phyloP scores from a whole-genome alignment of 2,888 invertebrate genomes.

The Lasiommata megera region DNA sequence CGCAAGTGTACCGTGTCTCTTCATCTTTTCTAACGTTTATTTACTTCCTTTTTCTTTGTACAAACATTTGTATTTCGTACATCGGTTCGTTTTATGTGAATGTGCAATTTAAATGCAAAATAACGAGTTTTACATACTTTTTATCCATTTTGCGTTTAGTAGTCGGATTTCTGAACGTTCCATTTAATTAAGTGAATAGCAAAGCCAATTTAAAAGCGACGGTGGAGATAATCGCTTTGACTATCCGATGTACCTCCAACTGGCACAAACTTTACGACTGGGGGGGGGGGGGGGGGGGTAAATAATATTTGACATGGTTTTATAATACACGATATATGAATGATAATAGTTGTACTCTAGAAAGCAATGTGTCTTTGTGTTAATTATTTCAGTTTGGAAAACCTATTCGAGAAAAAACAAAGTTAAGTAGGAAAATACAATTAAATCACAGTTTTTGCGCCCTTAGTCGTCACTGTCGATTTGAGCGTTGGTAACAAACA shows the following conservation, averaged over 20 bases:
- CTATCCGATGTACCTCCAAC: background rate
- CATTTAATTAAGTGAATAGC: slow-evolving; percentile 4
- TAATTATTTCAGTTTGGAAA: no score
- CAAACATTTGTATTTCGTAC: slow-evolving; percentile 5
- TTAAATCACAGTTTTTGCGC: no score
- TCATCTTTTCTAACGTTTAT: background rate
- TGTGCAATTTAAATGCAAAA: slow-evolving; percentile 9
- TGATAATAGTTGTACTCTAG: no score
- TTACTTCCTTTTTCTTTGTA: slow-evolving; percentile 10
- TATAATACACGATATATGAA: no score
- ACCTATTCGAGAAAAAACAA: no score
- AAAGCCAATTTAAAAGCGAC: background rate
- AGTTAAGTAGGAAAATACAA: no score
- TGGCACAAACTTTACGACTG: background rate
- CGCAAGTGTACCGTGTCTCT: background rate
- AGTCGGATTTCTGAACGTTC: slow-evolving; percentile 1
- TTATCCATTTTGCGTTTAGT: slow-evolving; percentile 2
- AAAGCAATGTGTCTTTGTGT: no score
- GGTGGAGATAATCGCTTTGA: background rate
- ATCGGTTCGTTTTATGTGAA: slow-evolving; percentile 5
- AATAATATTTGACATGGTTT: no score
- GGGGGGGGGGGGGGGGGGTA: no score
- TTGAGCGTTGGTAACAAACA: no score
- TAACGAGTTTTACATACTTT: slow-evolving; percentile 5
- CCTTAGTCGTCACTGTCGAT: no score